phyloP scores from a whole-genome alignment of 2,888 invertebrate species.

The Lasioglossum figueresi region DNA sequence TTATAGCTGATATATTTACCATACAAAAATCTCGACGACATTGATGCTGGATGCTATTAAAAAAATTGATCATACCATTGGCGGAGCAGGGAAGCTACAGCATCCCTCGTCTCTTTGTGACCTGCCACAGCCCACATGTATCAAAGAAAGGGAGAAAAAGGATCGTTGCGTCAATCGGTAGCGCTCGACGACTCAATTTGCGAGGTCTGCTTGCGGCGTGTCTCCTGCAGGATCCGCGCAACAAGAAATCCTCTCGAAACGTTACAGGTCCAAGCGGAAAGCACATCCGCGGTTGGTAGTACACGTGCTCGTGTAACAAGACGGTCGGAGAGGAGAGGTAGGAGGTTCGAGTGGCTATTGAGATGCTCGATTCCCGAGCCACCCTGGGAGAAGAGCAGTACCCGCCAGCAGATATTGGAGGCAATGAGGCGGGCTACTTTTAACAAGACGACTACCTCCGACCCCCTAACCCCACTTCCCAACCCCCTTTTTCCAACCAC shows the following conservation, averaged over 20 bases:
- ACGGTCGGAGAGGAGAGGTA: slow-evolving; percentile 53
- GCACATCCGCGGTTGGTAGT: slow-evolving; percentile 45
- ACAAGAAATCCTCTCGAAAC: slow-evolving; percentile 26
- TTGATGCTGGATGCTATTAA: not conserved
- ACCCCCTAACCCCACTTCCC: slow-evolving; percentile 19
- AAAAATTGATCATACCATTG: not conserved
- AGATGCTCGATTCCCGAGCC: slow-evolving; percentile 78
- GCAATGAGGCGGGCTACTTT: slow-evolving; percentile 84
- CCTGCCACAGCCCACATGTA: not conserved
- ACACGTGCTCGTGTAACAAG: slow-evolving; percentile 70
- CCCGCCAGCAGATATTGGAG: slow-evolving; percentile 81
- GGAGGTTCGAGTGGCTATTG: slow-evolving; percentile 79
- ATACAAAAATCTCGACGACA: not conserved
- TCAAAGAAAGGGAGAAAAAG: not conserved
- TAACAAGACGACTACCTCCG: slow-evolving; percentile 80
- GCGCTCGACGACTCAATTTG: slow-evolving; percentile 7
- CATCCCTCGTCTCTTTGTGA: not conserved
- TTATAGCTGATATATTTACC: not conserved
- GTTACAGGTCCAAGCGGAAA: slow-evolving; percentile 46
- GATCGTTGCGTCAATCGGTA: slow-evolving; percentile 10
- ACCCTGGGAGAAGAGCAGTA: slow-evolving; percentile 73
- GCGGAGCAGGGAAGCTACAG: not conserved
- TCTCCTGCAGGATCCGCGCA: not conserved
- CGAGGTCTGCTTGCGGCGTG: not conserved
- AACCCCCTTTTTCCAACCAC: slow-evolving; percentile 55